These are phyloP conservation scores for Erebia palarica DNA, from an alignment of 2,888 invertebrate species.

Conservation along the genomic window DNA sequence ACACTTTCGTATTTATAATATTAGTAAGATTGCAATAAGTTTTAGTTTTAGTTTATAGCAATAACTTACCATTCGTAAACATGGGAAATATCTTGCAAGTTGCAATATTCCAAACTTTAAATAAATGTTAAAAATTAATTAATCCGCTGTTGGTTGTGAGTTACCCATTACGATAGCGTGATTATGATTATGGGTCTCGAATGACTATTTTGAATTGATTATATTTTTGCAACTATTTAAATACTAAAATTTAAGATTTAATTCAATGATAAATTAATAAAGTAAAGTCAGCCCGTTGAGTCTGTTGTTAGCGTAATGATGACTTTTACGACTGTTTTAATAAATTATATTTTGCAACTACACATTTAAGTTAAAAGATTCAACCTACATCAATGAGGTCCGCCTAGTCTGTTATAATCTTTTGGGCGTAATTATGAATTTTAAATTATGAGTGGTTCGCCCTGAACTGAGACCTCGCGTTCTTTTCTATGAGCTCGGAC, in stretches of 20 bases:
- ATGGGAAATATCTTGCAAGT: slow-evolving; percentile 9
- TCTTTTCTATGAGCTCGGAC: too few relatives aligned
- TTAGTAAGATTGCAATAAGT: slow-evolving; percentile 13
- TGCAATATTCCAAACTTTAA: slow-evolving; percentile 22
- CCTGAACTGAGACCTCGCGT: too few relatives aligned
- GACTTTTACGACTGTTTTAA: too few relatives aligned
- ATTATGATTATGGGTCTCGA: neutral
- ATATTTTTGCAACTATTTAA: neutral
- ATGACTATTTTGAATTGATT: neutral
- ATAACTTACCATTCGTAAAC: slow-evolving; percentile 17
- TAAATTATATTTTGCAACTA: neutral
- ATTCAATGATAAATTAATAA: too few relatives aligned
- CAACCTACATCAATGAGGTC: too few relatives aligned
- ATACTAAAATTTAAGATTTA: too few relatives aligned
- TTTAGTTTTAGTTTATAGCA: slow-evolving; percentile 1
- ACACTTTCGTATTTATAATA: too few relatives aligned
- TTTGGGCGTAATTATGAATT: neutral
- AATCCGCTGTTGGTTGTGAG: neutral
- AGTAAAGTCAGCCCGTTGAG: too few relatives aligned
- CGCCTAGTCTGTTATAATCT: neutral
- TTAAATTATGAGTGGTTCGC: neutral
- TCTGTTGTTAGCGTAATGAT: too few relatives aligned
- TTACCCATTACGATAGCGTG: neutral
- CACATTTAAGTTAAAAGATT: too few relatives aligned
- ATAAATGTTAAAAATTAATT: neutral